Percentiles rank a stretch among this genome's conserved stretches.
These are phyloP conservation scores for Dendrocincla tyrannina DNA, from an alignment of 2,797 vertebrate genomes.

Conservation along the genomic window DNA sequence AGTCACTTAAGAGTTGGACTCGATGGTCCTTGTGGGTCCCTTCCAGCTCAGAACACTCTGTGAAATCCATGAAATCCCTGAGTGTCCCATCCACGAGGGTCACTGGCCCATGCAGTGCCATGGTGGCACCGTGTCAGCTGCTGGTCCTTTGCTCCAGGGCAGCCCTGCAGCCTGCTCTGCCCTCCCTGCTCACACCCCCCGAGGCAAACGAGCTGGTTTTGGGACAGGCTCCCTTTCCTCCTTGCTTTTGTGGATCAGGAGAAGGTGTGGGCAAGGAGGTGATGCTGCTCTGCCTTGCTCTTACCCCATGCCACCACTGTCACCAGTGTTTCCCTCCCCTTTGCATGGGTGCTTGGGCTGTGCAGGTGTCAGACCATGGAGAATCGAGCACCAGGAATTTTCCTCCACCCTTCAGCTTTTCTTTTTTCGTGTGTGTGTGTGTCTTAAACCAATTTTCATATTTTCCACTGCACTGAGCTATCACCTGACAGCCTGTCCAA, in stretches of 20 bases:
- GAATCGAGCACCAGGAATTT: constrained; percentile 17
- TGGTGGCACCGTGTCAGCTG: background rate
- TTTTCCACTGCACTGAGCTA: constrained; percentile 39
- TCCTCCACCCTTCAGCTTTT: background rate
- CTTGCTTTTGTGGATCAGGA: background rate
- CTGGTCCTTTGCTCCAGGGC: background rate
- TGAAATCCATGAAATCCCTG: background rate
- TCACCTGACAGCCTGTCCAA: constrained; percentile 36
- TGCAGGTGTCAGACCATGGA: background rate
- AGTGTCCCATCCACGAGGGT: background rate
- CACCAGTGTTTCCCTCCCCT: background rate
- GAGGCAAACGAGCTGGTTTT: background rate
- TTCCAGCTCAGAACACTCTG: background rate
- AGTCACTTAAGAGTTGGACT: background rate
- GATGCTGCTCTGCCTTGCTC: background rate
- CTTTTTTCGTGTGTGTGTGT: background rate
- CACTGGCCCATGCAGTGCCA: background rate
- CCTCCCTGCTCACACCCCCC: background rate
- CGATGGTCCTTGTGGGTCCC: background rate
- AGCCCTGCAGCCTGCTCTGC: background rate
- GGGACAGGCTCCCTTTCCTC: background rate
- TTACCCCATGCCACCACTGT: background rate
- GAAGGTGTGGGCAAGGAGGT: background rate
- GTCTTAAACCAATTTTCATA: constrained; percentile 5
- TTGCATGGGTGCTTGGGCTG: background rate